phyloP scores from a whole-genome alignment of 37 sponge, comb jelly and placozoan genomes.

The Hexactinellida sp. region DNA sequence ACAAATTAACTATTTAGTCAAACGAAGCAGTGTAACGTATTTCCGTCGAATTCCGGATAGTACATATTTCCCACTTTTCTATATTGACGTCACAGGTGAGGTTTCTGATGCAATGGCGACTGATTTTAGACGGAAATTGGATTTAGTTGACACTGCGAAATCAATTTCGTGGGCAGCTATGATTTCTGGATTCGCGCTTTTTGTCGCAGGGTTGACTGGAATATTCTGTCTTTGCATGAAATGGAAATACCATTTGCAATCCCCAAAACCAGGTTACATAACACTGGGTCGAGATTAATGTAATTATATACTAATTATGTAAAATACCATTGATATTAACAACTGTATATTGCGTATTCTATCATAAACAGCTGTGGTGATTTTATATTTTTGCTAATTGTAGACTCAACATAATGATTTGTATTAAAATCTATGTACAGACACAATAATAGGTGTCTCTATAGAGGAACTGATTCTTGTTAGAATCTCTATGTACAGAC shows the following conservation, averaged over 20 bases:
- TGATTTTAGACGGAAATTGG: background rate
- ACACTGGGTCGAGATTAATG: background rate
- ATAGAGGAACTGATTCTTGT: too few species aligned
- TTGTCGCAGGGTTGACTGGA: constrained; percentile 6
- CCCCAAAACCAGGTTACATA: background rate
- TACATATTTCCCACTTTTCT: constrained; percentile 3
- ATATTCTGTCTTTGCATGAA: background rate
- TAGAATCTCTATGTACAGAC: too few species aligned
- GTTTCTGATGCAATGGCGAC: constrained; percentile 8
- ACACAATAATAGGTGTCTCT: too few species aligned
- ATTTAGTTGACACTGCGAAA: constrained; percentile 9
- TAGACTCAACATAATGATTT: too few species aligned
- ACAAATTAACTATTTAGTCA: background rate
- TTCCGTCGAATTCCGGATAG: background rate
- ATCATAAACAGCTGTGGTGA: background rate
- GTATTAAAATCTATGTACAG: too few species aligned
- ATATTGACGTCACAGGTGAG: background rate
- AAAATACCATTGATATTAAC: too few species aligned
- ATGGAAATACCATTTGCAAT: background rate
- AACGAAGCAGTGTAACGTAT: background rate
- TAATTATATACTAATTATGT: too few species aligned
- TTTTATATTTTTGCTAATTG: background rate
- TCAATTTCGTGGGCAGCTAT: background rate
- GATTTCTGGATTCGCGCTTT: constrained; percentile 8
- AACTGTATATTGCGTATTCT: background rate